Base-by-base conservation (phyloP, 2,113 vertebrate species). In the Beaufortia kweichowensis region DNA sequence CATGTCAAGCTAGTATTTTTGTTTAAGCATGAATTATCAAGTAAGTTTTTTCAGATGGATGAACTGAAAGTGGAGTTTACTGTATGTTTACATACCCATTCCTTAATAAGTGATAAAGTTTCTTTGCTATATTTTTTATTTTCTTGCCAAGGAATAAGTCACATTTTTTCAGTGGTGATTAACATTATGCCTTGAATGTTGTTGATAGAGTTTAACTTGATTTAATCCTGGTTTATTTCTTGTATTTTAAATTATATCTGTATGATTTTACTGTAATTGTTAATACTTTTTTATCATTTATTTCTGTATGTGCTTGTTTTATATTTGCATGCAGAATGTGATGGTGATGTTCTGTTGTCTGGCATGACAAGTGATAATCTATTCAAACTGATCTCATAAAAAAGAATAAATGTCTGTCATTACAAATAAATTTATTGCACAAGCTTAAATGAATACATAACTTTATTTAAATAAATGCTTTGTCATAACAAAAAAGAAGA, bases 381-480 rank as follows among this genome's bases (percentile, higher is more conserved):
- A 11, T 57, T 23, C 19, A 60, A 66, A 41, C 3, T 4, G 33
- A 23, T 56, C 43, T 41, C 33, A 63, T 29, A 35, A 75, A 64
- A 19, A 10, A 61, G 11, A 68, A 19, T 29, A 28, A 35, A 55
- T 56, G 24, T 14, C 12, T 33, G 68, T 53, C 43, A 46, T 62
- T 46, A 78, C 80, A 82, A 85, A 60, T 24, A 85, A 73, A 84
- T 71, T 63, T 65, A 76, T 60, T 64, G 76, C 59, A 39, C 71
- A 10, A 64, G 62, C 50, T 84, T 91, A 92, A 92, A 92, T 94
- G 96, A 96, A 96, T 94, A 95, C 95, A 96, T 95, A 96, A 95
- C 95, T 99, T 99, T 99, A 99, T 99, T 93, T 99, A 98, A 99
- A 99, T 98, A 97, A 99, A 96, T 98, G 96, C 95, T 98, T 98